Base-by-base conservation (phyloP, 2,888 invertebrate genomes). In the Pristionchus mayeri region DNA sequence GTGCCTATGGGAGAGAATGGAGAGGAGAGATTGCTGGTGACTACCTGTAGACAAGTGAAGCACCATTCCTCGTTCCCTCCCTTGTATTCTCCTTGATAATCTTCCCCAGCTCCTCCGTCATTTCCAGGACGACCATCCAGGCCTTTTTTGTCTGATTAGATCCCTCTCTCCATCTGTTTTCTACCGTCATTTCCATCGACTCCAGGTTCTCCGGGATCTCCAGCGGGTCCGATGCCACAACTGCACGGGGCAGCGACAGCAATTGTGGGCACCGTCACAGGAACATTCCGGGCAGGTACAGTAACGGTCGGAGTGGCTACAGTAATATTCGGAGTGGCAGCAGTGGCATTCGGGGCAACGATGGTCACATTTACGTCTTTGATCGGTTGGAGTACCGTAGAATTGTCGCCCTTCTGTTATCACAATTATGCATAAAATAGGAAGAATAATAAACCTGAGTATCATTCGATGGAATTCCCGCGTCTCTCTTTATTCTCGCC, bases 11-110 rank as follows among this genome's bases (percentile, higher is more conserved):
- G 48, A 76, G 34, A 0, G 3, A 24, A 52, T 34, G 18, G 79
- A 18, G 18, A 21, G 21, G 6, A 6, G 21, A 57, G 7, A n/a
- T n/a, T 57, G 6, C 57, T 57, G 7, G 7, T 24, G 6, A 16
- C 2, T 37, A 79, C 79, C 50, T 80, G 21, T n/a, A 57, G 80
- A 57, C 80, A 80, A 40, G 52, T 80, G 57, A 57, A 57, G 37
- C 80, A 80, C 80, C 80, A 80, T 13, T 57, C 40, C 4, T 80
- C 40, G n/a, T 54, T 34, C 18, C 16, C 21, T 54, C 80, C 40
- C n/a, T 37, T 37, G 18, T 80, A 37, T 3, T 21, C 37, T 44
- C 40, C 80, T 37, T 57, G 40, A 52, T 54, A 57, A 80, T 80
- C 52, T 50, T 18, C n/a, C 11, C 76, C 76, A 1, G 76, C 40